phyloP scores from a whole-genome alignment of 2,888 invertebrate genomes.

The Amblyjoppa proteus region DNA sequence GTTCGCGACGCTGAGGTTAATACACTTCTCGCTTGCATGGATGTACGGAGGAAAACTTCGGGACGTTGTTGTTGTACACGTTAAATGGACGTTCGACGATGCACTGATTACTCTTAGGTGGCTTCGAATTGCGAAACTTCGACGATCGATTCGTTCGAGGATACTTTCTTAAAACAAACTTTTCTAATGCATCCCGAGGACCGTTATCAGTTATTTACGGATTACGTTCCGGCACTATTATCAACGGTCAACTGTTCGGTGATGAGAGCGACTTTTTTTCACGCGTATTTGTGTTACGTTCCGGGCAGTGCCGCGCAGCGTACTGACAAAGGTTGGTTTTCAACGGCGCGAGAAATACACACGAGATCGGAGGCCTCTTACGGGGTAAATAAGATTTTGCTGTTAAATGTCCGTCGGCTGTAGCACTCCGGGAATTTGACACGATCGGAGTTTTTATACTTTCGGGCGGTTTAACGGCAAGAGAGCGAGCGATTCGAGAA shows the following conservation, averaged over 20 bases:
- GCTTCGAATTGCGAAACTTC: neutral
- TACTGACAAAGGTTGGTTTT: neutral
- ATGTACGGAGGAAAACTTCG: neutral
- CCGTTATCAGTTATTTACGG: constrained; percentile 11
- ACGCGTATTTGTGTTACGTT: neutral
- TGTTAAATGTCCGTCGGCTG: too few species aligned
- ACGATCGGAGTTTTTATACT: too few species aligned
- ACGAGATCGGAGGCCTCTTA: neutral
- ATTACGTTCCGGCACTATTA: constrained; percentile 12
- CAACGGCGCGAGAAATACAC: neutral
- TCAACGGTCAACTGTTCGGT: constrained; percentile 30
- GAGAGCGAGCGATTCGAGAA: neutral
- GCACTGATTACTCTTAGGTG: neutral
- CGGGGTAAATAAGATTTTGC: too few species aligned
- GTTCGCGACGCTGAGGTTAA: constrained; percentile 49
- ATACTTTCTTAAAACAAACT: constrained; percentile 4
- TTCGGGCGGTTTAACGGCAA: neutral
- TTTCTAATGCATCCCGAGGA: neutral
- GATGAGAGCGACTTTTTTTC: neutral
- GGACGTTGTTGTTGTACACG: neutral
- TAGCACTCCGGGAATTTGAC: too few species aligned
- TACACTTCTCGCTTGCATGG: constrained; percentile 36
- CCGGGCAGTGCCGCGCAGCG: neutral
- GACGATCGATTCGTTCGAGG: neutral
- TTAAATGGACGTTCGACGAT: neutral